Base-by-base conservation (phyloP, 2,888 invertebrate genomes). In the Synergus japonicus region DNA sequence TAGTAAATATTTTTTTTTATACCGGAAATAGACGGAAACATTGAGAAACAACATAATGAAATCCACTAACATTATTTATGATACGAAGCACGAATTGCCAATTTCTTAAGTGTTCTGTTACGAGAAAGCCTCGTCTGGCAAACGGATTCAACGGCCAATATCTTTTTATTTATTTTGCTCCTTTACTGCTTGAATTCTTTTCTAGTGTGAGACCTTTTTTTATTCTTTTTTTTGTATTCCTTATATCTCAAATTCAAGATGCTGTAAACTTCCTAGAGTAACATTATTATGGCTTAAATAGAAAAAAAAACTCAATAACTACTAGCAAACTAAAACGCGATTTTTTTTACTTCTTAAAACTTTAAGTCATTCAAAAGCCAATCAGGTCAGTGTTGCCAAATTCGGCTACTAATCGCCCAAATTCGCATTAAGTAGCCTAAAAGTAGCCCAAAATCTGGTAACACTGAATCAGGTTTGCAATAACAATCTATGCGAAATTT, bases 81-180 rank as follows among this genome's bases (percentile, higher is more conserved):
- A n/a, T 73, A 37, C 46, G 37, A 54, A 73, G 49, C 29, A 73
- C 54, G 73, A 73, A 73, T 73, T 73, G 49, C 37, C 73, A 73
- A 73, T 73, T 73, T 73, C 73, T 73, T 73, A 54, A 73, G 73
- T 73, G 73, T 73, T 73, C 73, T n/a, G 29, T 69, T 73, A 54
- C n/a, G 54, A 69, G 44, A 73, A 73, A 73, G 9, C 37, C 37
- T 37, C n/a, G 73, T 9, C 54, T 73, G 49, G 54, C 54, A 73
- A 73, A 73, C 49, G 29, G 49, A 54, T 73, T 73, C 73, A 73
- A 73, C 37, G 73, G 54, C 73, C 73, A 73, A 73, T 73, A 73
- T 73, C 49, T 73, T 73, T 49, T 73, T 73, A 73, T 73, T 73
- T 73, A 73, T 73, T 73, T 73, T 18, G 9, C n/a, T 73, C 54